Base-by-base conservation (phyloP, 2,888 invertebrate genomes). In the Subacronicta megacephala region DNA sequence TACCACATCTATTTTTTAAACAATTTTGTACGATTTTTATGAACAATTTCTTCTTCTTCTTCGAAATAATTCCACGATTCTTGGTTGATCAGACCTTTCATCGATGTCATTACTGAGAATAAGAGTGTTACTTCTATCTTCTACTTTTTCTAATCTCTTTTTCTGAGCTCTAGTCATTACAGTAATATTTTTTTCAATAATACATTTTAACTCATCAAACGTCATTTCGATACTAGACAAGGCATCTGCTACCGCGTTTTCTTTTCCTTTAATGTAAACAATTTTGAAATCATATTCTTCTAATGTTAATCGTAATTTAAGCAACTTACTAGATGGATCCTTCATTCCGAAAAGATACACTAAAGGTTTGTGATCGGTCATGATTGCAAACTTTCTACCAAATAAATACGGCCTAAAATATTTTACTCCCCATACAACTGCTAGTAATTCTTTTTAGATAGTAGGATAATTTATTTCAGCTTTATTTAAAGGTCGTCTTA, bases 391-490 rank as follows among this genome's bases (percentile, higher is more conserved):
- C 2, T 7, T 38, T 43, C 29, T 49, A 0, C 62, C 54, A 40
- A 13, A 62, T 0, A 62, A 6, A 33, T 62, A 51, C 0, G 51
- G 44, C 17, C 57, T 40, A 51, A 45, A 57, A 45, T 57, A 56
- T 20, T 52, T 55, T 5, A 55, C 55, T 10, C n/a, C 0, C 65
- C 61, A 66, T 2, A 63, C 56, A 12, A 66, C 54, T 10, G 63
- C 56, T 0, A 62, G 4, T n/a, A 63, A 17, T 26, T 65, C 62
- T 31, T 62, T 61, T 43, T 65, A 23, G 13, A 68, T 63, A 0
- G 41, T 40, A 3, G 62, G 62, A 13, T 62, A 56, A 6, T 53
- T 64, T 31, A 6, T 7, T 18, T 60, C 62, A 13, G 57, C 54
- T 10, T 61, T 61, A n/a, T 65, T 65, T 37, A 61, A 46, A 0